These are phyloP conservation scores for Hypotaenidia philippensis DNA, from an alignment of 2,797 vertebrate genomes.

Conservation along the genomic window DNA sequence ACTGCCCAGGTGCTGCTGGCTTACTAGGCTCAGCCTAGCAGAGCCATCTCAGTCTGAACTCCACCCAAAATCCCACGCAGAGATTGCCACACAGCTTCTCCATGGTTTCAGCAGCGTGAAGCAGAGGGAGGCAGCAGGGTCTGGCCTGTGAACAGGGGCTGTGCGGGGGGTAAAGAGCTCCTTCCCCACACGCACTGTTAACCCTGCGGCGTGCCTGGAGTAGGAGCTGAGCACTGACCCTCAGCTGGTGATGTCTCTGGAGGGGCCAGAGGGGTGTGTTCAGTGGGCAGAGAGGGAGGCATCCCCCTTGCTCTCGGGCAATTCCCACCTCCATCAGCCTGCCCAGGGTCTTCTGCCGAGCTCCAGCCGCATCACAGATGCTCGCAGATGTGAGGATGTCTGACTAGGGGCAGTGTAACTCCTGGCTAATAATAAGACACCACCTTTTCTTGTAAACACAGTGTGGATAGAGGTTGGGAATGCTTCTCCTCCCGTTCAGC, in stretches of 20 bases:
- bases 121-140: not conserved
- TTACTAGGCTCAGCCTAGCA: not conserved
- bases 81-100: fast-evolving
- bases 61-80: fast-evolving
- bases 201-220: not conserved
- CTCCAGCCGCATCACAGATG: not conserved
- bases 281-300: not conserved
- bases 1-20: fast-evolving
- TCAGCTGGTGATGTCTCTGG: not conserved
- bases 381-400: fast-evolving
- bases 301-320: fast-evolving
- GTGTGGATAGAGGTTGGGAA: not conserved
- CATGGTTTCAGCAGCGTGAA: fast-evolving
- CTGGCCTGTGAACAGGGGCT: fast-evolving
- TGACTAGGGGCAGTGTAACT: not conserved
- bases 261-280: not conserved
- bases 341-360: fast-evolving
- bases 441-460: not conserved
- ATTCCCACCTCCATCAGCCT: not conserved
- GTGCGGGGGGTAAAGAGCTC: not conserved
- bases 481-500: not conserved
- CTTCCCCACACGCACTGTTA: fast-evolving
- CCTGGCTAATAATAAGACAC: not conserved
- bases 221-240: fast-evolving
- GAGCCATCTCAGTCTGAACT: fast-evolving